phyloP scores from a whole-genome alignment of 2,888 invertebrate genomes.

The Encarsia formosa region DNA sequence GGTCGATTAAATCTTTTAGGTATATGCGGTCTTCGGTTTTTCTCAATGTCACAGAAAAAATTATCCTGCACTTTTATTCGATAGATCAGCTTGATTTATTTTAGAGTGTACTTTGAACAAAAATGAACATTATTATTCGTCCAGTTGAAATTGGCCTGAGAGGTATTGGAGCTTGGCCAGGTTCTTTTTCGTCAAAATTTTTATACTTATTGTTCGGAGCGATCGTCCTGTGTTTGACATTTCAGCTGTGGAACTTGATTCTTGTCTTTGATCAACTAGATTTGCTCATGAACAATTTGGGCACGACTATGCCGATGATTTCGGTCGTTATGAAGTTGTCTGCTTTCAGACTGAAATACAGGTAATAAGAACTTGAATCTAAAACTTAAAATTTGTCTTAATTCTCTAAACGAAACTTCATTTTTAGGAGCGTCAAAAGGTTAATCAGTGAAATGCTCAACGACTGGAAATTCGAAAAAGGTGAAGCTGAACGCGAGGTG shows the following conservation, averaged over 20 bases:
- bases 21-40: neutral
- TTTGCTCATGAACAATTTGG: conserved; percentile 12
- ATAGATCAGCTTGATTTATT: neutral
- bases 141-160: neutral
- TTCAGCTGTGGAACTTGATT: conserved; percentile 6
- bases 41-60: neutral
- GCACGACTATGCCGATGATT: neutral
- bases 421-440: neutral
- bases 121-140: neutral
- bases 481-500: neutral
- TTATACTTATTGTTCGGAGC: neutral
- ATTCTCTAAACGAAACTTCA: neutral
- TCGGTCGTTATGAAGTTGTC: neutral
- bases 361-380: neutral
- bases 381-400: neutral
- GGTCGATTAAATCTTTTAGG: neutral
- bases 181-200: neutral
- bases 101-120: neutral
- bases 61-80: neutral
- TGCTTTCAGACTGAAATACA: conserved; percentile 1
- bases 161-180: conserved; percentile 1
- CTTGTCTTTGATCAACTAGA: neutral
- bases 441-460: conserved; percentile 1
- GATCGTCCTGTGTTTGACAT: neutral
- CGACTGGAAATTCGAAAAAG: conserved; percentile 4